These are phyloP conservation scores for Spinus pinus DNA, from an alignment of 2,797 vertebrate genomes.

Conservation along the genomic window DNA sequence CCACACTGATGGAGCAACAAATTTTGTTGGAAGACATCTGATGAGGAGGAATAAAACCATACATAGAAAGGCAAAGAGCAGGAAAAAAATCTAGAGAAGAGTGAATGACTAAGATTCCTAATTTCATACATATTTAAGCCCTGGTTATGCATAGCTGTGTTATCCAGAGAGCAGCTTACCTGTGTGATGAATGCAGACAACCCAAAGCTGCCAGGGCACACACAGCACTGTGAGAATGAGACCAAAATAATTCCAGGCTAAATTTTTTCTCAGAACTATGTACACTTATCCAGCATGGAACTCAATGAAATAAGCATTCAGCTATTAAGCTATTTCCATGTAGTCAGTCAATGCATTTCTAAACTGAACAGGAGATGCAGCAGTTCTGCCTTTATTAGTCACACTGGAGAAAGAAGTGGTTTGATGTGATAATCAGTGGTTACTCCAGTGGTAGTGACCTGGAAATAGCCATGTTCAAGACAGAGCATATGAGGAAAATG, in stretches of 20 bases:
- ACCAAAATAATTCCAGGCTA: background rate
- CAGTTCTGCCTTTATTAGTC: background rate
- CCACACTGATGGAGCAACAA: background rate
- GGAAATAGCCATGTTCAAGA: background rate
- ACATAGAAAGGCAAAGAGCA: background rate
- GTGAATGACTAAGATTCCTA: background rate
- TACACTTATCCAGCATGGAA: background rate
- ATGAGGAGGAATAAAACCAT: background rate
- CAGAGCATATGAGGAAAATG: background rate
- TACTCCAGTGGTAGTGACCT: background rate
- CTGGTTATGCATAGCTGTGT: background rate
- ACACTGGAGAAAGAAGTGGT: background rate
- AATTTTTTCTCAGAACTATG: background rate
- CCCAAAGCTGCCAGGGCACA: background rate
- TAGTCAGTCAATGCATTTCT: background rate
- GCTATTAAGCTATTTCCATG: background rate
- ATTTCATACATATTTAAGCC: background rate
- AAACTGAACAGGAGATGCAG: background rate
- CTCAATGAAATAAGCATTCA: background rate
- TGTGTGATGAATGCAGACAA: background rate
- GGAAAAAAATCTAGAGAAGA: background rate
- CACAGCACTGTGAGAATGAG: background rate
- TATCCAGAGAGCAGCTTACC: background rate
- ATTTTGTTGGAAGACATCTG: background rate
- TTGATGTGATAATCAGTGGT: background rate